Evolutionary conservation across 2,888 invertebrate species (phyloP), one percentile per base, ranked within the genome.

Genomic region (Stenodema calcarata): DNA sequence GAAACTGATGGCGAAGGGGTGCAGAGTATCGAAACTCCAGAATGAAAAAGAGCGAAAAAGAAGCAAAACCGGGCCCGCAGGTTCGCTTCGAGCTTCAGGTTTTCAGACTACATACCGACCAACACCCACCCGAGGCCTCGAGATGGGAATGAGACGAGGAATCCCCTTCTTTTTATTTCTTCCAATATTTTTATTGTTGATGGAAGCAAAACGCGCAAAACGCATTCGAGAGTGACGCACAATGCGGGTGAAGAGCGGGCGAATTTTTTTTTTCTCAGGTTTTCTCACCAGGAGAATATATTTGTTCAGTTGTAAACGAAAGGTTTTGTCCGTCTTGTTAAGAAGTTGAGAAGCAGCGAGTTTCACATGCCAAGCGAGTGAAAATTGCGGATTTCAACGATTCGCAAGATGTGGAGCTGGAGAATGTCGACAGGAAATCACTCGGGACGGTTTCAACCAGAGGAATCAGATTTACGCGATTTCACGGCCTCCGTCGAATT

Each of bases 61-160:
- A 44, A 82, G 70, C 69, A 42, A 82, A 82, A 82, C 82, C 82
- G 82, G 82, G 82, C 41, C 69, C 42, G 69, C 82, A 82, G 82
- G 82, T 82, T 82, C 62, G 35, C 44, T 0, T 23, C 27, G n/a
- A 23, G 44, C 44, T 3, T 78, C 75, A 30, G 41, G 41, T 14
- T 18, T n/a, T 41, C 44, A 78, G 41, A 44, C 78, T 44, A 78
- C 78, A 78, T 78, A 78, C 42, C 78, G 76, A 23, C 78, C 78
- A 23, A 35, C 78, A 78, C 27, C 41, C 78, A 78, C 78, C 73
- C 14, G 73, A 41, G 35, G 16, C 35, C 35, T 35, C 73, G 3
- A 35, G 18, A 23, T 23, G 62, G 73, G 73, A 73, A 73, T 73
- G 35, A 18, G 18, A 73, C n/a, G 35, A 73, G 23, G 69, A 54